phyloP scores from a whole-genome alignment of 2,797 vertebrate genomes.

The Trachurus trachurus region DNA sequence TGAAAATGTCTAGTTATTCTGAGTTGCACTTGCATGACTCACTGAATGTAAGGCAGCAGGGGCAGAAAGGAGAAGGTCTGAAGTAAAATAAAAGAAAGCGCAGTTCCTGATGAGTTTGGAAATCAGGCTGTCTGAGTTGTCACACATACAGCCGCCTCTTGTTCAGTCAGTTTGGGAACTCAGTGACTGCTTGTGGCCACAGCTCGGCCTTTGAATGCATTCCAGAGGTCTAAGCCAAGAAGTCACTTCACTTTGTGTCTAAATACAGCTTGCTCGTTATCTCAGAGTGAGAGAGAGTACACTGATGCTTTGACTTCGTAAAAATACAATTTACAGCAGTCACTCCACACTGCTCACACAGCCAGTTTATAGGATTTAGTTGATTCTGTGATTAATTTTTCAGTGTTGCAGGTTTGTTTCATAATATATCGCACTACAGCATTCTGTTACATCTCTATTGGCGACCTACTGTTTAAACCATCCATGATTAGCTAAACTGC shows the following conservation, averaged over 20 bases:
- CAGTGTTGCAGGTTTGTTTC: conserved; percentile 1
- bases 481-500: conserved; percentile 17
- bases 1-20: conserved; percentile 20
- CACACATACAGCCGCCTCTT: not conserved
- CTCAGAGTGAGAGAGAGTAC: conserved; percentile 9
- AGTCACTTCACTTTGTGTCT: conserved; percentile 36
- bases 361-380: not conserved
- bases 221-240: conserved; percentile 32
- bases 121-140: conserved; percentile 6
- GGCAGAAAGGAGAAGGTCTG: not conserved
- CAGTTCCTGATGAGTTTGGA: conserved; percentile 12
- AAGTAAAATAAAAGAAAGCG: conserved; percentile 5
- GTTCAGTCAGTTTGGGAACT: conserved; percentile 20
- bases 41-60: not conserved
- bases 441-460: not conserved
- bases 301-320: not conserved
- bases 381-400: not conserved
- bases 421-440: not conserved
- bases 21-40: conserved; percentile 10
- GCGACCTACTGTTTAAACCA: conserved; percentile 10
- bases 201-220: conserved; percentile 22
- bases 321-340: not conserved
- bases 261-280: conserved; percentile 42
- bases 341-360: not conserved
- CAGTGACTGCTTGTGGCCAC: conserved; percentile 13